Percentiles rank a stretch among this genome's conserved stretches.
Conservation (phyloP, 2,113 vertebrate species). For the Boleophthalmus pectinirostris region DNA sequence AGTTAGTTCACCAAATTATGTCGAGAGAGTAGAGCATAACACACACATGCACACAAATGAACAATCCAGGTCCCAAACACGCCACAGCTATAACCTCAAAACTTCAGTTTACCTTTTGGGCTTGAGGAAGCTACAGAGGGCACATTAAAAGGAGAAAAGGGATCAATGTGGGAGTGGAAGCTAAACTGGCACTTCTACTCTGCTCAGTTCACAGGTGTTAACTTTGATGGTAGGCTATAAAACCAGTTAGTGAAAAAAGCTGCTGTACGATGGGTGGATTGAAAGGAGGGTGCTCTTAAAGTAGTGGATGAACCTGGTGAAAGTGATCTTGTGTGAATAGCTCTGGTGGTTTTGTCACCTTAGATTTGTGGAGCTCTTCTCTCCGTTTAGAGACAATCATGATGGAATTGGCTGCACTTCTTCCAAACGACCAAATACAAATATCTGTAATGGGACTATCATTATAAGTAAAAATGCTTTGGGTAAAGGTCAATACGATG, state of each 20-base stretch:
- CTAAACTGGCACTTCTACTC: slow-evolving; percentile 18
- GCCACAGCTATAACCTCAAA: slow-evolving; percentile 70
- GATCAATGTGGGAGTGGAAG: slow-evolving; percentile 56
- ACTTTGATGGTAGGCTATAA: slow-evolving; percentile 37
- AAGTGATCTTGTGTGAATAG: slow-evolving; percentile 16
- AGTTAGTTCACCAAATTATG: slow-evolving; percentile 29
- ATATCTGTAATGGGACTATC: slow-evolving; percentile 10
- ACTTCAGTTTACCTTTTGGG: slow-evolving; percentile 92
- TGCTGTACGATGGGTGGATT: neutral
- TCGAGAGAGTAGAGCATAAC: slow-evolving; percentile 31
- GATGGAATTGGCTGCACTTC: slow-evolving; percentile 24
- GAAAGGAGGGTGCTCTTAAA: neutral
- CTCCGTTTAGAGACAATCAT: slow-evolving; percentile 28
- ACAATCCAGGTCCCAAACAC: slow-evolving; percentile 56
- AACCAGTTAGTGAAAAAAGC: slow-evolving; percentile 24
- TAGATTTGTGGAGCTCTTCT: slow-evolving; percentile 15
- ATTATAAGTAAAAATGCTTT: neutral
- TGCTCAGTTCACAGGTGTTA: slow-evolving; percentile 26
- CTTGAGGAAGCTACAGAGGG: slow-evolving; percentile 93
- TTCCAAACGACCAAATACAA: slow-evolving; percentile 20
- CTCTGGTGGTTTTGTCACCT: slow-evolving; percentile 26
- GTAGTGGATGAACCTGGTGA: slow-evolving; percentile 28
- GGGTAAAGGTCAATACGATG: neutral
- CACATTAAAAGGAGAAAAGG: slow-evolving; percentile 57
- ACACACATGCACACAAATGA: slow-evolving; percentile 56